Base-by-base conservation (phyloP, 2,888 invertebrate species). In the Volucella inanis region DNA sequence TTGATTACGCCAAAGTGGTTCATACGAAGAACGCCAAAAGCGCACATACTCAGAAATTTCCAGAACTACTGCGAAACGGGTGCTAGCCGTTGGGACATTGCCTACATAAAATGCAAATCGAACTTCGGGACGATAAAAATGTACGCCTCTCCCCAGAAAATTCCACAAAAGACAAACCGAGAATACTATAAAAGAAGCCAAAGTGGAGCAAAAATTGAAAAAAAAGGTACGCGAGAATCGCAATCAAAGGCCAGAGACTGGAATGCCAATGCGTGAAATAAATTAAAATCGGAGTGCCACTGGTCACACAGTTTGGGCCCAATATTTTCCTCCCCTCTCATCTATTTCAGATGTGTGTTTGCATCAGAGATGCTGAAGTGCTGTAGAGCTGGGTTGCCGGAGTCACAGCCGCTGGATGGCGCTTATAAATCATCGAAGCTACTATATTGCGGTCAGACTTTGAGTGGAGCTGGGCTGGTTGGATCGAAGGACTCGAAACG, bases 221-320 rank as follows among this genome's bases (percentile, higher is more conserved):
- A 38, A 54, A 61, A 43, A 55, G n/a, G n/a, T 18, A 8, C 10
- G 14, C 61, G 52, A 22, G 64, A 15, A 14, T 62, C 59, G 67
- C 71, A 76, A 70, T 76, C 70, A 84, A 70, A 84, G 70, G 68
- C 65, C 47, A 62, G 39, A 62, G 43, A 22, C 54, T 43, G 31
- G 54, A 78, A 72, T 62, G 22, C 70, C 77, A 78, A 47, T 85
- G 81, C 71, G 62, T 81, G 75, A 72, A 85, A 81, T 81, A 81
- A 77, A 85, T 85, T 85, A 81, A 85, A 81, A 77, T 68, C 65
- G 64, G 31, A 81, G 81, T 85, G 76, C 85, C 85, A 64, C 67
- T 47, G 75, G 76, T 81, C 62, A 41, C 81, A 72, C 22, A 38
- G 62, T 67, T 76, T 68, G 68, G 85, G 81, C 68, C 81, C 50